Evolutionary conservation across 2,888 invertebrate genomes (phyloP).

Genomic region (Eupithecia subfuscata): DNA sequence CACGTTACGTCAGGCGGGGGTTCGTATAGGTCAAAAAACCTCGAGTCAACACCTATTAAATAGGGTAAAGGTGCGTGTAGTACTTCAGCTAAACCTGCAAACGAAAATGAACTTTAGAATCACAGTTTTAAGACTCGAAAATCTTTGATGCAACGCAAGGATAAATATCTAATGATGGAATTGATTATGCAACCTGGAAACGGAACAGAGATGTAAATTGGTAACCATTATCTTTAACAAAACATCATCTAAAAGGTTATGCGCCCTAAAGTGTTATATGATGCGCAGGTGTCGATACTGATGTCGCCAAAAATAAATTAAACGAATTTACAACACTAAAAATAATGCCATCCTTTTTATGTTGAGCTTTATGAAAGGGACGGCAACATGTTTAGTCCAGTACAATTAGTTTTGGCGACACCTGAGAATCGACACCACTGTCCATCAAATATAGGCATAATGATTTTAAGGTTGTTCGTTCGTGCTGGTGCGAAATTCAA

Average conservation of each 20-base stretch:
- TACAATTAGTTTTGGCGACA: too few relatives aligned
- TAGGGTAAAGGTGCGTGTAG: slow-evolving; percentile 98
- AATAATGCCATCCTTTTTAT: too few relatives aligned
- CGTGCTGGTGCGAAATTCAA: too few relatives aligned
- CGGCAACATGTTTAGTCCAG: too few relatives aligned
- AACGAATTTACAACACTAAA: too few relatives aligned
- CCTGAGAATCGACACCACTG: too few relatives aligned
- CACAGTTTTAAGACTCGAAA: not conserved
- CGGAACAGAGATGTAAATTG: not conserved
- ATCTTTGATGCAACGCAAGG: not conserved
- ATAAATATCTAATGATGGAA: not conserved
- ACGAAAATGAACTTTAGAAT: slow-evolving; percentile 26
- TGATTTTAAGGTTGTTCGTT: too few relatives aligned
- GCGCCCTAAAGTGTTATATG: not conserved
- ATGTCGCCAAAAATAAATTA: too few relatives aligned
- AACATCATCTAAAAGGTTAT: not conserved
- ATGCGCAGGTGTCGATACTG: too few relatives aligned
- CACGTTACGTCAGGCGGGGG: slow-evolving; percentile 98
- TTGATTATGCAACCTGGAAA: not conserved
- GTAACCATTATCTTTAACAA: not conserved
- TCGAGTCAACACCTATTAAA: slow-evolving; percentile 97
- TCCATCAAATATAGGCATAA: too few relatives aligned
- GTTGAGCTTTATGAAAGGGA: too few relatives aligned
- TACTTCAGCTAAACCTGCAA: slow-evolving; percentile 94
- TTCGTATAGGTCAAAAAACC: slow-evolving; percentile 98